phyloP scores from a whole-genome alignment of 2,797 vertebrate species.

The Acanthurus lineatus region DNA sequence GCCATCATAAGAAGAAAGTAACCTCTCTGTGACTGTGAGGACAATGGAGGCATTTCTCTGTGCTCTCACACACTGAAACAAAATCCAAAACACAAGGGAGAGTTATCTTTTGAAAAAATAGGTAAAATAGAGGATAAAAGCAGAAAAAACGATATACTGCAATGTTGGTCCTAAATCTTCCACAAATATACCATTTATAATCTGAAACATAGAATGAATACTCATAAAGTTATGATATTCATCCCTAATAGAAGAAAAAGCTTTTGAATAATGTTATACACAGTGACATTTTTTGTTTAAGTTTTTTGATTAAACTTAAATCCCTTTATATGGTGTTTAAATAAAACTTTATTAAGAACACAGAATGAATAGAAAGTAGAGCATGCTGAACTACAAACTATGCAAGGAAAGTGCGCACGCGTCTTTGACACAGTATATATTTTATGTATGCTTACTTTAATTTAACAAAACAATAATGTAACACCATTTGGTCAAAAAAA shows the following conservation, averaged over 20 bases:
- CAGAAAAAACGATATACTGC: constrained; percentile 16
- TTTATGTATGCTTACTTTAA: background rate
- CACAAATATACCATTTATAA: constrained; percentile 26
- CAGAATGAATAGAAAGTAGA: background rate
- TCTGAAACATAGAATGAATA: constrained; percentile 16
- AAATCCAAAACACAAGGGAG: constrained; percentile 38
- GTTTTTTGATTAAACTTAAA: constrained; percentile 5
- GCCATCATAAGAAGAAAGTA: constrained; percentile 46
- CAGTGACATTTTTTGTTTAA: constrained; percentile 4
- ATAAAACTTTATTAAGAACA: background rate
- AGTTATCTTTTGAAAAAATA: constrained; percentile 25
- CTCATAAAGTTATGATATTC: background rate
- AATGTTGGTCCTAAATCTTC: constrained; percentile 24
- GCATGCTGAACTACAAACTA: background rate
- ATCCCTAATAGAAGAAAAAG: constrained; percentile 13
- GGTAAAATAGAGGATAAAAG: constrained; percentile 39
- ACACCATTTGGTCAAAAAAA: background rate
- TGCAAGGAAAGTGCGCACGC: background rate
- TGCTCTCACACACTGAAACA: constrained; percentile 14
- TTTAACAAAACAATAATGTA: too few relatives aligned
- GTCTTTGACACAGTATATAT: background rate
- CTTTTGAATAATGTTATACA: background rate
- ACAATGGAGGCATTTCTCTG: constrained; percentile 45
- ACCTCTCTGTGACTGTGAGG: constrained; percentile 56
- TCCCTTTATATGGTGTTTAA: background rate